Base-by-base conservation (phyloP, 2,797 vertebrate genomes). In the Gallirallus australis region DNA sequence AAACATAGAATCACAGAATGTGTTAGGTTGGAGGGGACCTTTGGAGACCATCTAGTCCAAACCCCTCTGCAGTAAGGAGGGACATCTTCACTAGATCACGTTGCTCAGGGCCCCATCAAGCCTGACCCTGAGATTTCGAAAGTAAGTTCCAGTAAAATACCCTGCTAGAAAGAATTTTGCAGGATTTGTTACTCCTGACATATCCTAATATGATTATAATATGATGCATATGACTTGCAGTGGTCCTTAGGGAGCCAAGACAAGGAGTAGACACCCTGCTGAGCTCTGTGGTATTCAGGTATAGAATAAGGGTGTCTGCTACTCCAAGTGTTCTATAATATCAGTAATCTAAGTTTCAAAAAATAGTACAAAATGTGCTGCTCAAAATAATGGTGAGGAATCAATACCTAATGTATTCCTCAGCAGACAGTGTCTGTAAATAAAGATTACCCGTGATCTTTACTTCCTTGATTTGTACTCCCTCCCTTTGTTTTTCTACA, bases 111-210 rank as follows among this genome's bases (percentile, higher is more conserved):
- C 18, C 42, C 42, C 42, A 45, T 45, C 42, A 45, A 45, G 18
- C 42, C 18, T 45, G 42, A 45, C 9, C 42, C 42, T 45, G 42
- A 87, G 79, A 94, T 96, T 96, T 93, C 94, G 65, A 87, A 95
- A 96, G 83, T 39, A 56, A 93, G 83, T 91, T 53, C 20, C 94
- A 89, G 77, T 84, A 94, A 94, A 95, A 96, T 39, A 93, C 47
- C 53, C 76, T 93, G 59, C 93, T 85, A 89, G 73, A 82, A 93
- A 91, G 40, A 57, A 85, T 53, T 81, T 63, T 68, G 84, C n/a
- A 28, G n/a, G n/a, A 47, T 54, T 69, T 77, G 18, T 39, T 69
- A 40, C 69, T 90, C 88, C 72, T 65, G 35, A 25, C 56, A 39
- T 69, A 64, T 78, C 61, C 33, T 59, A 33, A 72, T 84, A 66